Conservation (phyloP, 2,113 vertebrate species). For the Phalacrocorax aristotelis region DNA sequence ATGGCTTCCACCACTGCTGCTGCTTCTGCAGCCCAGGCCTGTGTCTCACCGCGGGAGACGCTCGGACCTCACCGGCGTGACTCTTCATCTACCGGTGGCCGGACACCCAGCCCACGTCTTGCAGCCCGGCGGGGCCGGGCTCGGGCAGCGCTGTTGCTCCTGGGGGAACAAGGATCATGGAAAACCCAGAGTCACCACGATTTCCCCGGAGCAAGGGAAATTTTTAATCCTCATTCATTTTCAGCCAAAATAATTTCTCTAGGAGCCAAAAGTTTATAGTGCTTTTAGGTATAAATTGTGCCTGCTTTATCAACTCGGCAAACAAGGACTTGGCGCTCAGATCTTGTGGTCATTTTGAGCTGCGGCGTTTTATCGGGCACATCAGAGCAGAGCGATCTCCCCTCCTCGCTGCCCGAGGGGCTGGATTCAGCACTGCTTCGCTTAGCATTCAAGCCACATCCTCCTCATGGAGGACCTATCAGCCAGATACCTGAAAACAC, state of each 20-base stretch:
- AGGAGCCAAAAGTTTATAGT: background rate
- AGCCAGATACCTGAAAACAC: conserved; percentile 76
- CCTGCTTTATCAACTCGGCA: background rate
- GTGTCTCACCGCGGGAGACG: background rate
- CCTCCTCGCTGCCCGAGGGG: background rate
- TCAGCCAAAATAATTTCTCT: background rate
- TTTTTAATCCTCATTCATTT: background rate
- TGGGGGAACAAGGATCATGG: background rate
- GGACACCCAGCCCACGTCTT: accelerated
- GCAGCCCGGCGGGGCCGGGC: accelerated
- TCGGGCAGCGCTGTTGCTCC: background rate
- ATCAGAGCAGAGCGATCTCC: background rate
- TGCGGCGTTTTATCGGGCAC: background rate
- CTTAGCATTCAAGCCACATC: conserved; percentile 37
- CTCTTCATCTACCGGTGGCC: background rate
- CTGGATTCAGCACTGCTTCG: background rate
- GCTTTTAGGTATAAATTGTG: background rate
- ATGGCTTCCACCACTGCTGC: accelerated
- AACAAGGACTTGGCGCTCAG: background rate
- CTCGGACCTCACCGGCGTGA: accelerated
- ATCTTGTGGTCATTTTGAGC: background rate
- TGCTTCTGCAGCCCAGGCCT: background rate
- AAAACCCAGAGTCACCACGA: background rate
- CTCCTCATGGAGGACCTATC: conserved; percentile 65
- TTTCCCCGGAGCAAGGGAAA: background rate